Base-by-base conservation (phyloP, 1,140 invertebrate species). In the Neoseiulus cucumeris region DNA sequence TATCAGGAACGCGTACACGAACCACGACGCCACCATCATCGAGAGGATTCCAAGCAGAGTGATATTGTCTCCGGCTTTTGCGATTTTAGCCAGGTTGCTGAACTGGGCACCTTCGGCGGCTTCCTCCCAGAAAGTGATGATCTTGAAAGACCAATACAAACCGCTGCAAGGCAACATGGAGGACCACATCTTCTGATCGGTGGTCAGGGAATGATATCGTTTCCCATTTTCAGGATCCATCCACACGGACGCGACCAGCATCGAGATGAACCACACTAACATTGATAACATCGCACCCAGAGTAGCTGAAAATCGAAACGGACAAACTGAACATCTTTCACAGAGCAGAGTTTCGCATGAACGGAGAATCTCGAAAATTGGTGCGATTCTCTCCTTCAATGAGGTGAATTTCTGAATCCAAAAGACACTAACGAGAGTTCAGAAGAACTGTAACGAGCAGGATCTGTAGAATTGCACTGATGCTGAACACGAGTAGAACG, bases 31-130 rank as follows among this genome's bases (percentile, higher is more conserved):
- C 2, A 71, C 4, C 64, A 71, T 71, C 64, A 45, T 41, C 7
- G 5, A 12, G 7, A 71, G 44, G 18, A 71, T 42, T n/a, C 42
- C 41, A 14, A 44, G n/a, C 29, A 71, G 20, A 20, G 72, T 70
- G 44, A 76, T 70, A 65, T 73, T 70, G 66, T 75, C 74, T 68
- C 77, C 75, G n/a, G 74, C 70, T 7, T 70, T 70, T 7, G 69
- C 69, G 29, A 70, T 66, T 7, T 68, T 33, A n/a, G 66, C 47
- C 1, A 76, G 25, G 25, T 69, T 76, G 41, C 64, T 68, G 70
- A 74, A 75, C 66, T 74, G 72, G 20, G 74, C 68, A 41, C 74
- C 74, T 25, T 59, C 14, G 17, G 25, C 51, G 2, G 51, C 14
- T 25, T 25, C 25, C 22, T 59, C 51, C 51, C 51, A 59, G 22